Base-by-base conservation (phyloP, 1,140 invertebrate species). In the Palaemon carinicauda region DNA sequence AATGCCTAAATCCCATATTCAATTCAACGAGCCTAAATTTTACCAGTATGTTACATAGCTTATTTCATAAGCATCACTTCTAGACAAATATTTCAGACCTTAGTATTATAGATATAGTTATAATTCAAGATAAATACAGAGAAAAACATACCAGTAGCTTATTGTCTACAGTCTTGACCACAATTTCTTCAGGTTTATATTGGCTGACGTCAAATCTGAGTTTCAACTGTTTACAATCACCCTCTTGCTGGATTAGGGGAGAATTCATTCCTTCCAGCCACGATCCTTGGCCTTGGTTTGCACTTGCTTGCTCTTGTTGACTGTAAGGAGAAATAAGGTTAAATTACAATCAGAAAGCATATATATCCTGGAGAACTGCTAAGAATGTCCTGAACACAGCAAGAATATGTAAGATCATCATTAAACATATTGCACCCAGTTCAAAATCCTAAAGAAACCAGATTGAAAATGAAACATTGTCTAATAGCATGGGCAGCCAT, bases 161-260 rank as follows among this genome's bases (percentile, higher is more conserved):
- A 92, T 98, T 98, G 92, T 98, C 97, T 78, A 98, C 96, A 88
- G 97, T 98, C 92, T 98, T 98, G 80, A 98, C 97, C 90, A 98
- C 96, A 91, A 98, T 98, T 93, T 98, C 97, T 91, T 98, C 97
- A 15, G 97, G 97, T 73, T 95, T 95, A 92, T 98, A 98, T 92
- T 98, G 96, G 91, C 96, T 97, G 73, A 98, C 97, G 91, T 98
- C 97, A 92, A 98, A 98, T 90, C 97, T 94, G 21, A 98, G 93
- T 91, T 98, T 98, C 54, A 98, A 92, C 90, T 95, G 95, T 92
- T 98, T 98, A 92, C 94, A 96, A 90, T 97, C 95, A 29, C 96
- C 96, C 91, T 97, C 96, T 74, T 89, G 87, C 90, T 96, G 94
- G 91, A 98, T 97, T 52, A 98, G 93, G 5, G 97, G 97, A n/a